Base-by-base conservation (phyloP, 2,113 vertebrate species). In the Xiphophorus hellerii region DNA sequence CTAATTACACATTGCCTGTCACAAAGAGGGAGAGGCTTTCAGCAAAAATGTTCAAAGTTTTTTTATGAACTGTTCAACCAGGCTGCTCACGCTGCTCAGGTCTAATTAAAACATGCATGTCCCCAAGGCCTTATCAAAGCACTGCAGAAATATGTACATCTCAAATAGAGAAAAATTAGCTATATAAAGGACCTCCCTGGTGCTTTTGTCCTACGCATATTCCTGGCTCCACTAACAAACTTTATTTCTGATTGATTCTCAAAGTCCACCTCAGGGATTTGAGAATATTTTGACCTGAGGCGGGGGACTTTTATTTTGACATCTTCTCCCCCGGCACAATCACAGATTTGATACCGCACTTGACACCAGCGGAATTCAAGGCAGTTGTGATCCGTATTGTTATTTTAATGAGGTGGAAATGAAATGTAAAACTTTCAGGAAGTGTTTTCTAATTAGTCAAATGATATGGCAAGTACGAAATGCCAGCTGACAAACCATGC, bases 1-100 rank as follows among this genome's bases (percentile, higher is more conserved):
- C 88, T 93, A 91, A 93, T 94, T 94, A 93, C 89, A 90, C 82
- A 87, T 82, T 83, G 87, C 86, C 90, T 93, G 89, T 93, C 91
- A 91, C 86, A 87, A 92, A 90, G 82, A 92, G 78, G 90, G 83
- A 83, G 83, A 84, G 81, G 82, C 84, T 88, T 82, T 81, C 82
- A 84, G 88, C 81, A 62, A 83, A 89, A 91, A 92, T 93, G 86
- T 88, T 90, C 88, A 89, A 94, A 94, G 88, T 91, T 92, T 89
- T 30, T 72, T 87, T 88, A 75, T 93, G 82, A 92, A 90, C 91
- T 88, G 86, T 87, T 89, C 88, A 88, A 85, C 90, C 85, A 74
- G 89, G 84, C 82, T 90, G 82, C 76, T 84, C 71, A 66, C 80
- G 74, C 82, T 87, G 77, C 77, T 90, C 82, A 85, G 84, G 90